Evolutionary conservation across 2,888 invertebrate species (phyloP).

Genomic region (Mayetiola destructor): DNA sequence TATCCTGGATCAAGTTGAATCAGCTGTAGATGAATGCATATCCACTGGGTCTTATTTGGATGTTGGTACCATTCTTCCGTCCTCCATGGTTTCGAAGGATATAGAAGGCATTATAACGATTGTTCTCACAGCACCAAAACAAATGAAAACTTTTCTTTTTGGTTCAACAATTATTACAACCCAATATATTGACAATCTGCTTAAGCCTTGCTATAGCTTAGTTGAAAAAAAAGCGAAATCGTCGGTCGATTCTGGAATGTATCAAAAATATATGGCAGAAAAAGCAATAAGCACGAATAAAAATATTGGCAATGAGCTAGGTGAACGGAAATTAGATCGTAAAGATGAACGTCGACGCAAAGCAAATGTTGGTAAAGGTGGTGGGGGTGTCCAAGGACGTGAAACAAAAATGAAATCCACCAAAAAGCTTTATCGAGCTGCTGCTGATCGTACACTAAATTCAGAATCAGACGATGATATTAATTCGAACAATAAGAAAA

Average conservation of each 20-base stretch:
- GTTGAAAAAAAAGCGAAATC: constrained; percentile 51
- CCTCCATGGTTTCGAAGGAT: constrained; percentile 64
- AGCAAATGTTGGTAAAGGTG: constrained; percentile 72
- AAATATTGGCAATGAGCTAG: constrained; percentile 16
- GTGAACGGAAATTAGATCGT: constrained; percentile 43
- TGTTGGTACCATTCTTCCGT: constrained; percentile 65
- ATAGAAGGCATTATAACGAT: constrained; percentile 55
- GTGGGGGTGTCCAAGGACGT: constrained; percentile 83
- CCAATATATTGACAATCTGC: constrained; percentile 51
- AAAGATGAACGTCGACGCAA: constrained; percentile 82
- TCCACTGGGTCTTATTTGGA: constrained; percentile 69
- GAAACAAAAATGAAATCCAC: constrained; percentile 91
- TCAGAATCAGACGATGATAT: constrained; percentile 54
- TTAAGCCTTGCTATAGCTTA: constrained; percentile 50
- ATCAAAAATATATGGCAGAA: constrained; percentile 58
- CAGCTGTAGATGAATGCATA: constrained; percentile 72
- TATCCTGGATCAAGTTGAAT: constrained; percentile 45
- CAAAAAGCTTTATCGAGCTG: constrained; percentile 57
- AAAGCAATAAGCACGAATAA: constrained; percentile 38
- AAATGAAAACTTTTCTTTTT: constrained; percentile 42
- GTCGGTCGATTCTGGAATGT: constrained; percentile 55
- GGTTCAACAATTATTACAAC: constrained; percentile 51
- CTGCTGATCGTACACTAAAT: constrained; percentile 45
- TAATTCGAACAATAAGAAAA: constrained; percentile 27
- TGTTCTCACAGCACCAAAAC: constrained; percentile 44